Conservation (phyloP, 2,113 vertebrate genomes). For the Notothenia rossii region DNA sequence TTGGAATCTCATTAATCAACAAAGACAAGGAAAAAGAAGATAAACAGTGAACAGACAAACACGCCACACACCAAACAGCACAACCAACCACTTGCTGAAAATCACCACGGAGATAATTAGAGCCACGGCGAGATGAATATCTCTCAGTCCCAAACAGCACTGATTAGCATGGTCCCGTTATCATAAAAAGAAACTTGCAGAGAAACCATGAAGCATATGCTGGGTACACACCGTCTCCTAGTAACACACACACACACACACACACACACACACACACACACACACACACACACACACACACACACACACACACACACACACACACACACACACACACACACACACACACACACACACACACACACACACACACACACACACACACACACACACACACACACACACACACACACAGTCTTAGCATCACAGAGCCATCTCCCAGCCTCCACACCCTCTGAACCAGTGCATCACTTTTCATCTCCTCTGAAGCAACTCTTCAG, state of each 20-base stretch:
- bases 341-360: conserved; percentile 21
- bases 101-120: conserved; percentile 60
- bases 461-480: too few species aligned
- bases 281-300: conserved; percentile 9
- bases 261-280: conserved; percentile 19
- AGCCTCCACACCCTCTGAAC: too few species aligned
- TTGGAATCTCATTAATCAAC: conserved; percentile 59
- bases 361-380: too few species aligned
- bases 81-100: conserved; percentile 44
- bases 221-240: conserved; percentile 5
- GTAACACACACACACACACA: not conserved
- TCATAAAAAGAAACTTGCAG: not conserved
- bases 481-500: too few species aligned
- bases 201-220: conserved; percentile 17
- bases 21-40: not conserved
- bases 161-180: conserved; percentile 36
- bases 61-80: conserved; percentile 8
- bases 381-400: too few species aligned
- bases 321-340: conserved; percentile 6
- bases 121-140: conserved; percentile 52
- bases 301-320: not conserved
- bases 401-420: too few species aligned
- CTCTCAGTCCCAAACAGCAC: conserved; percentile 35
- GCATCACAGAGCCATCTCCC: too few species aligned
- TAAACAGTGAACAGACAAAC: conserved; percentile 9